A percentile compares a stretch with the other conserved stretches of the same genome.
Evolutionary conservation across 2,797 vertebrate species (phyloP).

Genomic region (Ceryle rudis): DNA sequence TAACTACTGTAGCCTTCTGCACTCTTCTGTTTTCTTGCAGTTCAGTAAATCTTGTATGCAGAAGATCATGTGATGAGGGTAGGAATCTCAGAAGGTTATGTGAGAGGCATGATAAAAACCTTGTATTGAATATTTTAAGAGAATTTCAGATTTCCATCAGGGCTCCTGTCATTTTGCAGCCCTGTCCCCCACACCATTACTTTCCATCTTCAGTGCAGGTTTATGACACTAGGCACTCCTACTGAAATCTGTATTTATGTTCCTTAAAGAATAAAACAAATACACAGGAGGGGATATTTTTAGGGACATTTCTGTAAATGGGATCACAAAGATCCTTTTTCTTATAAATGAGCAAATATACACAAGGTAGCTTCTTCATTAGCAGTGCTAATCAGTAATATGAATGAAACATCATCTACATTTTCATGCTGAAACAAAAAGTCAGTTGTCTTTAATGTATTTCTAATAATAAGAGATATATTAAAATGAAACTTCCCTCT

Average conservation of each 20-base stretch:
- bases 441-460: not conserved
- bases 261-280: not conserved
- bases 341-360: not conserved
- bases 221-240: not conserved
- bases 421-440: constrained; percentile 8
- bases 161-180: not conserved
- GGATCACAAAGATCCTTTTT: not conserved
- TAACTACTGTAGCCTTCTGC: not conserved
- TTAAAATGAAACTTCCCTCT: not conserved
- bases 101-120: not conserved
- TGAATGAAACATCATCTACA: not conserved
- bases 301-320: not conserved
- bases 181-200: not conserved
- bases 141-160: not conserved
- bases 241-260: not conserved
- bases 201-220: not conserved
- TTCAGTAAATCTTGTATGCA: not conserved
- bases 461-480: not conserved
- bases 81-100: not conserved
- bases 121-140: not conserved
- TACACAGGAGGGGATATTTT: not conserved
- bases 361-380: not conserved
- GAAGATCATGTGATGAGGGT: not conserved
- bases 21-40: not conserved
- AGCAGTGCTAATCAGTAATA: not conserved